Conservation (phyloP, 1,140 invertebrate genomes). For the Microplitis mediator region DNA sequence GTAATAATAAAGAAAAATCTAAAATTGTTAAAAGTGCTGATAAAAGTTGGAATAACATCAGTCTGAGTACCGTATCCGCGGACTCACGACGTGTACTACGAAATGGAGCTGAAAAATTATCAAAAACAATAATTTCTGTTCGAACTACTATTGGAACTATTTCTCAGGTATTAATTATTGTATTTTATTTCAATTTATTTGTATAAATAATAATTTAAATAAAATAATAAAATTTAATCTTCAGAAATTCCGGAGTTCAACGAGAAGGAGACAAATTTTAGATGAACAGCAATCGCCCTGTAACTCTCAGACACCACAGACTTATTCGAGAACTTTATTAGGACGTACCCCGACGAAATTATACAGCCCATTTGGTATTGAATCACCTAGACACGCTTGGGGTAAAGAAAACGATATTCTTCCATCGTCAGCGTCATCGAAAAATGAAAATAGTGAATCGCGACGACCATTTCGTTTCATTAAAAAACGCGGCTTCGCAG, state of each 20-base stretch:
- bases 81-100: conserved; percentile 61
- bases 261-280: conserved; percentile 65
- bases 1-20: conserved; percentile 33
- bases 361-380: conserved; percentile 70
- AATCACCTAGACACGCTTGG: conserved; percentile 62
- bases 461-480: conserved; percentile 46
- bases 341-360: conserved; percentile 70
- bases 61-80: conserved; percentile 51
- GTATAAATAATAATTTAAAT: neutral
- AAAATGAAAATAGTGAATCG: conserved; percentile 30
- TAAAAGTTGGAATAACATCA: conserved; percentile 55
- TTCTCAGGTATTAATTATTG: conserved; percentile 61
- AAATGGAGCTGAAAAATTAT: conserved; percentile 64
- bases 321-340: conserved; percentile 61
- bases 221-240: conserved; percentile 34
- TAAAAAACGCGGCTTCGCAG: conserved; percentile 47
- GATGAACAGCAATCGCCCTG: conserved; percentile 64
- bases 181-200: neutral
- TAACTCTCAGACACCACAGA: conserved; percentile 60
- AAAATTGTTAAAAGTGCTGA: conserved; percentile 32
- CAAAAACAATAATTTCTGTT: conserved; percentile 66
- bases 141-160: conserved; percentile 65
- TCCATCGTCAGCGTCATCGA: conserved; percentile 21
- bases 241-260: conserved; percentile 66
- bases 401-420: conserved; percentile 44